A percentile compares a stretch with the other conserved stretches of the same genome.
Conservation (phyloP, 1,140 invertebrate species). For the Marisa cornuarietis region DNA sequence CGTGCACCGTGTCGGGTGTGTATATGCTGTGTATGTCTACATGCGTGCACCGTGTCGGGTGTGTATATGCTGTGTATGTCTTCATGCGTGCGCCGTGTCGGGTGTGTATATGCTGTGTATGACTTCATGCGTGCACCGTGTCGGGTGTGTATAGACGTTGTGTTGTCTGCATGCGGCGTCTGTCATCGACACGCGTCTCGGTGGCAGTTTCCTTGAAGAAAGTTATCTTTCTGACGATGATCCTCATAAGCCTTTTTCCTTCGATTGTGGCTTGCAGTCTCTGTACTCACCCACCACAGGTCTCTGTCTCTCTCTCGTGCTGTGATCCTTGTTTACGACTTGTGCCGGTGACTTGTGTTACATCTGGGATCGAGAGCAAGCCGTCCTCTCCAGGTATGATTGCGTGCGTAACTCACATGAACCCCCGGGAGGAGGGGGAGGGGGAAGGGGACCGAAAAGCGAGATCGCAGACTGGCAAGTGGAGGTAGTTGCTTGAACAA, state of each 20-base stretch:
- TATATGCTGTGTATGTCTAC: neutral
- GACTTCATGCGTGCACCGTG: neutral
- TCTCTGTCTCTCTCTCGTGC: too few relatives aligned
- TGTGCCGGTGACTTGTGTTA: too few relatives aligned
- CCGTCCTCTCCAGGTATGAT: too few relatives aligned
- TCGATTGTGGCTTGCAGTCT: neutral
- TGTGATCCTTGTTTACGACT: too few relatives aligned
- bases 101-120: neutral
- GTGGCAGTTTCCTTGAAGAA: neutral
- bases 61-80: neutral
- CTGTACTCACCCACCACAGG: neutral
- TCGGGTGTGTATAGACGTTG: neutral
- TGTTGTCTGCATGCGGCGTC: neutral
- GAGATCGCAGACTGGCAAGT: too few relatives aligned
- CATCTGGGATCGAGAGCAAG: too few relatives aligned
- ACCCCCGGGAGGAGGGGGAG: too few relatives aligned
- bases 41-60: slow-evolving; percentile 1
- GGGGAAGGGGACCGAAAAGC: too few relatives aligned
- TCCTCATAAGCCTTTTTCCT: neutral
- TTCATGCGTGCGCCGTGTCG: too few relatives aligned
- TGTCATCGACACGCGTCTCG: neutral
- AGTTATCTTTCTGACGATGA: neutral
- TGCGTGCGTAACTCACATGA: too few relatives aligned
- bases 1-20: neutral
- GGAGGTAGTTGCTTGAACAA: too few relatives aligned